phyloP scores from a whole-genome alignment of 2,888 invertebrate species.

The Pachymerium ferrugineum region DNA sequence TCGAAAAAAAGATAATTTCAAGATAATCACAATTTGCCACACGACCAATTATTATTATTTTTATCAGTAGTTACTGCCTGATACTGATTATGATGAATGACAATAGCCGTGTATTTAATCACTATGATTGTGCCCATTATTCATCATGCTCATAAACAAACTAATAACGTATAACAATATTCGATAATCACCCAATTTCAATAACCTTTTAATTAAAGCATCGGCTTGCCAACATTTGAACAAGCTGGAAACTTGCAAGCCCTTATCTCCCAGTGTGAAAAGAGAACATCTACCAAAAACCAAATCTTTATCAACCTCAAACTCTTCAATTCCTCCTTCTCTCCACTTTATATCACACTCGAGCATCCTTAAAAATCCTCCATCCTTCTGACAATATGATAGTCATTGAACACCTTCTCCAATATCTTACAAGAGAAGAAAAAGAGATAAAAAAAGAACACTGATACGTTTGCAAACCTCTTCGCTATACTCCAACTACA shows the following conservation, averaged over 20 bases:
- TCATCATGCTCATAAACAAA: not conserved
- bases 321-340: constrained; percentile 22
- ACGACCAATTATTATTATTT: not conserved
- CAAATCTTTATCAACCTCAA: constrained; percentile 9
- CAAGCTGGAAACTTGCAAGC: too few relatives aligned
- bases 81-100: constrained; percentile 4
- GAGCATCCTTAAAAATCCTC: constrained; percentile 17
- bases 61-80: not conserved
- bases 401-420: constrained; percentile 23
- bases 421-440: constrained; percentile 9
- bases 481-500: constrained; percentile 22
- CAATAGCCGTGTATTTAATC: not conserved
- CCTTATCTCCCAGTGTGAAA: too few relatives aligned
- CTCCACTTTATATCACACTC: constrained; percentile 5
- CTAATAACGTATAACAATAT: not conserved
- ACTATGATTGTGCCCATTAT: not conserved
- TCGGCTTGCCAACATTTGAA: too few relatives aligned
- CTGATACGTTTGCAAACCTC: constrained; percentile 24
- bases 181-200: not conserved
- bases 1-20: too few relatives aligned
- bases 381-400: not conserved
- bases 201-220: not conserved
- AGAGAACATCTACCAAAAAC: too few relatives aligned
- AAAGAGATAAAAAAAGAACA: constrained; percentile 16
- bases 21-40: not conserved